phyloP scores from a whole-genome alignment of 2,888 invertebrate genomes.

The Cancer borealis region DNA sequence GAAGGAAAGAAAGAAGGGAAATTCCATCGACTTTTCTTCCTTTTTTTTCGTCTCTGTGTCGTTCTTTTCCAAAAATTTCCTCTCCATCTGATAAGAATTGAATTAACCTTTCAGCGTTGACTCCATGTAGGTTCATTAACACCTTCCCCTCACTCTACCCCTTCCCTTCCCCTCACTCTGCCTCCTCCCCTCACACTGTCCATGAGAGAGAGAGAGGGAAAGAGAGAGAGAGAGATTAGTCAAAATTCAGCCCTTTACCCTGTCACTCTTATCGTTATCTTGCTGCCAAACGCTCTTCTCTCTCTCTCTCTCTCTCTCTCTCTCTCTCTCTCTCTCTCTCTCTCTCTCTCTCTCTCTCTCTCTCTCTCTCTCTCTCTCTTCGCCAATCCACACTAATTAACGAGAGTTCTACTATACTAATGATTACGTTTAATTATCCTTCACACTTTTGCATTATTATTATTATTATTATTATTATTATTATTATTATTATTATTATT shows the following conservation, averaged over 20 bases:
- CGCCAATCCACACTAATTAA: neutral
- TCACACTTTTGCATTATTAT: no score
- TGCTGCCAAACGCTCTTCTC: neutral
- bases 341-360: neutral
- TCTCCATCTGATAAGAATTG: neutral
- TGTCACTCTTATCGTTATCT: neutral
- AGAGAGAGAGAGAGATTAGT: no score
- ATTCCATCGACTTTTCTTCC: neutral
- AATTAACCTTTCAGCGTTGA: neutral
- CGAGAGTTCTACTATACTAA: neutral
- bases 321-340: conserved; percentile 45
- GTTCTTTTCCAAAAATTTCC: neutral
- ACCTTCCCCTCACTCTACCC: neutral
- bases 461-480: no score
- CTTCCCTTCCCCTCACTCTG: no score
- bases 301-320: conserved; percentile 41
- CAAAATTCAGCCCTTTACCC: no score
- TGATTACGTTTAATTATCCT: no score
- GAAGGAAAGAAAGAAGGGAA: neutral
- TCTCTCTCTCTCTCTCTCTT: neutral
- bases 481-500: no score
- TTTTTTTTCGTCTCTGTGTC: conserved; percentile 25
- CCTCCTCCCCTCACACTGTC: neutral
- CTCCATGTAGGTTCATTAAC: neutral
- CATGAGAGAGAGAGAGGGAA: neutral